Conservation (phyloP, 2,888 invertebrate genomes). For the Hirudinaria manillensis region DNA sequence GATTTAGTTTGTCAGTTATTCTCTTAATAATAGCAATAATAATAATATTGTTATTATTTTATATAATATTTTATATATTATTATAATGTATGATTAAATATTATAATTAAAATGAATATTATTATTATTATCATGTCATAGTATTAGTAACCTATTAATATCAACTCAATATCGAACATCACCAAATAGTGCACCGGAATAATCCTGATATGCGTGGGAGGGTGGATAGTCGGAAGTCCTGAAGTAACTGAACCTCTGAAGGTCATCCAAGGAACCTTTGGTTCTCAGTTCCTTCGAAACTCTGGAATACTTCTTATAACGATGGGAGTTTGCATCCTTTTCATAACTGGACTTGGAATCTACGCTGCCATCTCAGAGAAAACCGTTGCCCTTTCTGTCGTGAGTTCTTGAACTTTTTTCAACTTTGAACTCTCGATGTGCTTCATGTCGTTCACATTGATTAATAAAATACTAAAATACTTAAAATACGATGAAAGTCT, state of each 20-base stretch:
- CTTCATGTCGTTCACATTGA: neutral
- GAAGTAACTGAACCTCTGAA: conserved; percentile 15
- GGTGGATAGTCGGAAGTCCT: conserved; percentile 23
- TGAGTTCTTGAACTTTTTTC: conserved; percentile 23
- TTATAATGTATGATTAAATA: no score
- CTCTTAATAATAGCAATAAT: no score
- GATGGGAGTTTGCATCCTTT: conserved; percentile 27
- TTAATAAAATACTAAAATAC: neutral
- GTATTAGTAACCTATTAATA: no score
- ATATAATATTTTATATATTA: no score
- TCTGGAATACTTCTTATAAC: conserved; percentile 30
- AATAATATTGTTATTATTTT: no score
- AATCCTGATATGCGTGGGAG: conserved; percentile 30
- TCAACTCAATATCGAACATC: no score
- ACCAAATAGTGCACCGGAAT: conserved; percentile 21
- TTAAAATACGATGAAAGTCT: neutral
- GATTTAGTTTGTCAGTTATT: no score
- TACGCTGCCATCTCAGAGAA: conserved; percentile 29
- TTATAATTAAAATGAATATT: no score
- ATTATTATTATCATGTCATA: no score
- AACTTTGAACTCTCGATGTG: neutral
- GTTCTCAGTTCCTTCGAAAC: conserved; percentile 17
- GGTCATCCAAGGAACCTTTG: conserved; percentile 4
- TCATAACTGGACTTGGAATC: conserved; percentile 29
- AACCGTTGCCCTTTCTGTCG: conserved; percentile 27